Evolutionary conservation across 2,888 invertebrate species (phyloP).

Genomic region (Pristionchus exspectatus): DNA sequence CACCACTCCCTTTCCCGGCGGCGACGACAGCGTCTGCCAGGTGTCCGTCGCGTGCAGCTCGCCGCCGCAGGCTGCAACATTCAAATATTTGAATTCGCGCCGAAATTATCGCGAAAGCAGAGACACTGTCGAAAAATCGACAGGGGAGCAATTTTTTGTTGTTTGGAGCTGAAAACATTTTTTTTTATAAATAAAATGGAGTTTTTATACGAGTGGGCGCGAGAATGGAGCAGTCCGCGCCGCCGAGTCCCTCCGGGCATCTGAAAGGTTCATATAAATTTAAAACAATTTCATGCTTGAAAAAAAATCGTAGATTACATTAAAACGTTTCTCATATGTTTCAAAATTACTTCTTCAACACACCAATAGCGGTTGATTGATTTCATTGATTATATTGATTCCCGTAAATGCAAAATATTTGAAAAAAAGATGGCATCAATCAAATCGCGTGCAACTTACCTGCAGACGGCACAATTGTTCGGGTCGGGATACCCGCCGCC

Average conservation of each 20-base stretch:
- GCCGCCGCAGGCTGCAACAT: slow-evolving; percentile 72
- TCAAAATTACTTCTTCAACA: no score
- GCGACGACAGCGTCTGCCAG: slow-evolving; percentile 77
- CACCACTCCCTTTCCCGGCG: slow-evolving; percentile 73
- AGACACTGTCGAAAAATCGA: no score
- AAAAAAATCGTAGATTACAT: no score
- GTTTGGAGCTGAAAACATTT: background rate
- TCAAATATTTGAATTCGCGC: slow-evolving; percentile 10
- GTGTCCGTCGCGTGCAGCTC: slow-evolving; percentile 76
- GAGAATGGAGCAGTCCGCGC: slow-evolving; percentile 74
- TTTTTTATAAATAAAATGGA: background rate
- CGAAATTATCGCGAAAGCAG: background rate
- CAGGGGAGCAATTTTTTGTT: background rate
- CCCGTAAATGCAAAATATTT: no score
- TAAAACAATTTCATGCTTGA: no score
- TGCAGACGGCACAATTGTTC: slow-evolving; percentile 75
- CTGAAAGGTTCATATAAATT: slow-evolving; percentile 57
- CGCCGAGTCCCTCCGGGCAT: slow-evolving; percentile 78
- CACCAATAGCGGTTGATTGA: no score
- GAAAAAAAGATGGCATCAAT: no score
- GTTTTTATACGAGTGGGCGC: slow-evolving; percentile 74
- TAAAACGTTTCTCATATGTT: no score
- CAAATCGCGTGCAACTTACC: slow-evolving; percentile 63
- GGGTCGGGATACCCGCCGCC: slow-evolving; percentile 78
- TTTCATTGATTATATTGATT: no score